A percentile compares a stretch with the other conserved stretches of the same genome.
Evolutionary conservation across 37 sponge, comb jelly and placozoan species (phyloP).

Genomic region (Mnemiopsis leidyi): DNA sequence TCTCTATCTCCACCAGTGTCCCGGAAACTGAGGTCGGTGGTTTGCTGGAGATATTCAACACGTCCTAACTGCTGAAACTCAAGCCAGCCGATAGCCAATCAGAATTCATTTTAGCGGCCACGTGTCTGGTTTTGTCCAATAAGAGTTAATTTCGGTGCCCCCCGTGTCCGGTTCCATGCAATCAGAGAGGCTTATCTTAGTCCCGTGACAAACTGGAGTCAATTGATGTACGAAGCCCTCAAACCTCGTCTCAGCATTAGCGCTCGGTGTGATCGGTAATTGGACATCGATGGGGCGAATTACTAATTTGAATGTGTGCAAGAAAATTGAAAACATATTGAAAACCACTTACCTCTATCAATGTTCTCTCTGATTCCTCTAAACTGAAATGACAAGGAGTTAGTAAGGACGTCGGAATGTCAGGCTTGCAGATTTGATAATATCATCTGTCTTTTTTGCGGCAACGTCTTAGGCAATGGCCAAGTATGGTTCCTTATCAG

Average conservation of each 20-base stretch:
- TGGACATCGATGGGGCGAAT: background rate
- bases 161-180: background rate
- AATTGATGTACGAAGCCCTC: background rate
- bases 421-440: too few relatives aligned
- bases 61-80: background rate
- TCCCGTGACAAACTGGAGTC: background rate
- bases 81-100: background rate
- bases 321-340: background rate
- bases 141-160: too few relatives aligned
- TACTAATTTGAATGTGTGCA: background rate
- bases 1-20: too few relatives aligned
- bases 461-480: background rate
- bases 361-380: background rate
- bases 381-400: background rate
- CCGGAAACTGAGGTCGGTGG: background rate
- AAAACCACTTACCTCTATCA: background rate
- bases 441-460: background rate
- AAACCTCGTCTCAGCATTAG: background rate
- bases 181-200: background rate
- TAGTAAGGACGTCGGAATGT: background rate
- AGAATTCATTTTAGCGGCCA: background rate
- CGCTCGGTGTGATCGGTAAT: background rate
- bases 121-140: background rate
- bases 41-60: background rate
- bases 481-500: background rate